Conservation (phyloP, 2,113 vertebrate genomes). For the Perca fluviatilis region DNA sequence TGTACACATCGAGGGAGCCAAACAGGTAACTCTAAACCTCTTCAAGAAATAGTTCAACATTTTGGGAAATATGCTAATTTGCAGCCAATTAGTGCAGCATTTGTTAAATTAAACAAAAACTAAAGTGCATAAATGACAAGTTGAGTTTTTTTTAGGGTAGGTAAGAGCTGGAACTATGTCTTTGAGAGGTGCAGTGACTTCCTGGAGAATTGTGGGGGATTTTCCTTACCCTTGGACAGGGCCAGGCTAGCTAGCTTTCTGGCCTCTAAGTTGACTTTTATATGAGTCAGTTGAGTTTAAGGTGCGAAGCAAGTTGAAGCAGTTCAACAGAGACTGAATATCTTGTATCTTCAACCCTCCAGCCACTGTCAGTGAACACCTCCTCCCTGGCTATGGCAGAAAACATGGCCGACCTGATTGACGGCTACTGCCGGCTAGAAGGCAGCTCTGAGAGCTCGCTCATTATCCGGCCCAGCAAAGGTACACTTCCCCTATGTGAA, state of each 20-base stretch:
- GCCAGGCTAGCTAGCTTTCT: neutral
- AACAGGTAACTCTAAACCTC: slow-evolving; percentile 83
- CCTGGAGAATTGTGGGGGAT: neutral
- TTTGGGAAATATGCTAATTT: neutral
- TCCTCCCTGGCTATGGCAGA: slow-evolving; percentile 89
- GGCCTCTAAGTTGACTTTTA: neutral
- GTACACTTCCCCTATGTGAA: slow-evolving; percentile 53
- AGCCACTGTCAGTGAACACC: slow-evolving; percentile 91
- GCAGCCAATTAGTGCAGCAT: neutral
- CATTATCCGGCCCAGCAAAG: slow-evolving; percentile 85
- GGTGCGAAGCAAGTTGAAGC: neutral
- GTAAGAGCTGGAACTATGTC: neutral
- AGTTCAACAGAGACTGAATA: neutral
- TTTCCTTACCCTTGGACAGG: neutral
- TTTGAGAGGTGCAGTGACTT: neutral
- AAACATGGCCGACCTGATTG: slow-evolving; percentile 96
- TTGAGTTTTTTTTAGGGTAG: neutral
- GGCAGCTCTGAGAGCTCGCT: slow-evolving; percentile 81
- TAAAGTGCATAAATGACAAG: neutral
- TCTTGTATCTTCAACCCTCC: neutral
- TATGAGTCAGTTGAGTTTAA: neutral
- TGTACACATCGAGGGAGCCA: slow-evolving; percentile 87
- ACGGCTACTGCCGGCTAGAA: slow-evolving; percentile 92
- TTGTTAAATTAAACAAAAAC: neutral
- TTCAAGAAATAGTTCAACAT: neutral